A percentile compares a stretch with the other conserved stretches of the same genome.
Evolutionary conservation across 2,888 invertebrate genomes (phyloP).

Genomic region (Agonopterix alstromeriana): DNA sequence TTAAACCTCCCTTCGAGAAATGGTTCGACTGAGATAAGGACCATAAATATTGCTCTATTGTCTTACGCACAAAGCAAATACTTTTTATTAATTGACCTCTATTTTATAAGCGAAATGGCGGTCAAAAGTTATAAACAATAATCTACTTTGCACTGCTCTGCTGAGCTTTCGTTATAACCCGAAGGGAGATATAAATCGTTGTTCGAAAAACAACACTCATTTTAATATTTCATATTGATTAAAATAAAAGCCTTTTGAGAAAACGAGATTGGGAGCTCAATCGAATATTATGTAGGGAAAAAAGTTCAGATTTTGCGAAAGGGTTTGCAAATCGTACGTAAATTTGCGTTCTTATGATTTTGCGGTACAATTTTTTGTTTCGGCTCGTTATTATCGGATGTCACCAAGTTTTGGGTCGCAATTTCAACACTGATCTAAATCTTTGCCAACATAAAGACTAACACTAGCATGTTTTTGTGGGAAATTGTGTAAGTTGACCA

Average conservation of each 20-base stretch:
- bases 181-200: constrained; percentile 31
- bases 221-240: constrained; percentile 34
- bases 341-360: no score
- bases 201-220: constrained; percentile 26
- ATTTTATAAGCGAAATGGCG: constrained; percentile 37
- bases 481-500: no score
- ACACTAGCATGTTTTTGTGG: no score
- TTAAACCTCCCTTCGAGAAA: not conserved
- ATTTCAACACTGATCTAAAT: no score
- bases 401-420: no score
- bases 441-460: no score
- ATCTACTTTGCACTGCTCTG: constrained; percentile 30
- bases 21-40: constrained; percentile 17
- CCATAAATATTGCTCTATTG: constrained; percentile 37
- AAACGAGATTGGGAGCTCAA: not conserved
- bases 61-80: constrained; percentile 30
- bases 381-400: no score
- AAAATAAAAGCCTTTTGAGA: constrained; percentile 15
- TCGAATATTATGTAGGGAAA: no score
- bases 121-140: constrained; percentile 44
- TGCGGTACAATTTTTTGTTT: no score
- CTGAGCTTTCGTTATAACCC: constrained; percentile 17
- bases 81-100: constrained; percentile 43
- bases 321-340: no score
- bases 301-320: no score